Percentiles rank a stretch among this genome's conserved stretches.
These are phyloP conservation scores for Nylanderia fulva DNA, from an alignment of 1,140 invertebrate genomes.

Conservation along the genomic window DNA sequence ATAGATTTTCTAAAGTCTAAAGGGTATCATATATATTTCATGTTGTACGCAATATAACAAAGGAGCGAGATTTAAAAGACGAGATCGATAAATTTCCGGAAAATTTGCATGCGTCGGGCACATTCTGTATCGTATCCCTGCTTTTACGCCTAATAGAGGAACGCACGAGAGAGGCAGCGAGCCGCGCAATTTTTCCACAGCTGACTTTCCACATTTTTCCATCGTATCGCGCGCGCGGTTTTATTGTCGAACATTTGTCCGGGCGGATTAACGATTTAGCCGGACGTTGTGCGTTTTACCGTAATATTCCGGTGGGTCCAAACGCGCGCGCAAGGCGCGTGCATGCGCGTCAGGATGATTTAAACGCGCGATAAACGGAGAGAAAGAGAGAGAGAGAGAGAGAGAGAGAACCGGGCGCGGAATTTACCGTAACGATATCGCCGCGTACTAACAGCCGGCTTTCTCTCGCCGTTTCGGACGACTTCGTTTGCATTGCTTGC, in stretches of 20 bases:
- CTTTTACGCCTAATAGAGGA: not conserved
- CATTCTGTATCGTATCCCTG: not conserved
- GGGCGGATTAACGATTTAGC: slow-evolving; percentile 39
- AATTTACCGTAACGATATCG: slow-evolving; percentile 47
- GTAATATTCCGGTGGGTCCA: slow-evolving; percentile 20
- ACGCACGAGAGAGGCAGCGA: not conserved
- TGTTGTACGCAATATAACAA: not conserved
- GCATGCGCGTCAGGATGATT: slow-evolving; percentile 42
- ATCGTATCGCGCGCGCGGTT: not conserved
- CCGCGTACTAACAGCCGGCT: slow-evolving; percentile 7
- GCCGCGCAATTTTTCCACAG: slow-evolving; percentile 8
- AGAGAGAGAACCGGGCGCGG: not conserved
- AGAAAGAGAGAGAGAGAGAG: too few relatives aligned
- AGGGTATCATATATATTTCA: not conserved
- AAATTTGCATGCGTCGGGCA: not conserved
- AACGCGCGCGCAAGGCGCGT: slow-evolving; percentile 12
- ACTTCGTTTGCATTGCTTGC: not conserved
- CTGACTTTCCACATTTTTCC: slow-evolving; percentile 32
- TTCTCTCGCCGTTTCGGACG: not conserved
- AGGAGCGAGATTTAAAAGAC: not conserved
- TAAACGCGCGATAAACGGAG: slow-evolving; percentile 37
- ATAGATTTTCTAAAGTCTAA: not conserved
- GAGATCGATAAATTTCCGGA: not conserved
- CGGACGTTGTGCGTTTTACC: not conserved
- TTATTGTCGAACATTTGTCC: slow-evolving; percentile 48